Conservation (phyloP, 2,113 vertebrate genomes). For the Pedetes capensis region DNA sequence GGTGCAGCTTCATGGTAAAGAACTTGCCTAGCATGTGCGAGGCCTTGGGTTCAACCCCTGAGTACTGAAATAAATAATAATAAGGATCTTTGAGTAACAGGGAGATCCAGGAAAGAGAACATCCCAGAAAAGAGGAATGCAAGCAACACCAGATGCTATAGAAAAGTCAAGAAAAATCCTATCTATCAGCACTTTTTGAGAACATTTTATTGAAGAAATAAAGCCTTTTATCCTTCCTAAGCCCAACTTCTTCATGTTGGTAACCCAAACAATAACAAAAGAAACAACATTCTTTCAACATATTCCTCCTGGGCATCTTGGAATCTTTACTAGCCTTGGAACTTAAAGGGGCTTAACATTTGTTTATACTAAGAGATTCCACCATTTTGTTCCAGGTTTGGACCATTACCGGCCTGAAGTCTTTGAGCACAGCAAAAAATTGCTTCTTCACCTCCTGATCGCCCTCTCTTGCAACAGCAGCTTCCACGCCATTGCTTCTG, state of each 20-base stretch:
- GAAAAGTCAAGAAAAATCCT: background rate
- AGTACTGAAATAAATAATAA: too few species aligned
- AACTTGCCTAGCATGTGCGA: too few species aligned
- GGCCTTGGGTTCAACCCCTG: too few species aligned
- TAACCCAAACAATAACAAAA: conserved; percentile 49
- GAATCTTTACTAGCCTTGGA: conserved; percentile 74
- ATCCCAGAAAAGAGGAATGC: background rate
- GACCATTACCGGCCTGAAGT: conserved; percentile 98
- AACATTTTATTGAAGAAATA: conserved; percentile 29
- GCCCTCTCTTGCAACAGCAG: conserved; percentile 96
- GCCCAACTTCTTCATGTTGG: conserved; percentile 20
- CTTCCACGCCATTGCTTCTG: conserved; percentile 95
- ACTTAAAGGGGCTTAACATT: conserved; percentile 70
- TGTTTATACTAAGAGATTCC: conserved; percentile 58
- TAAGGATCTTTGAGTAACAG: background rate
- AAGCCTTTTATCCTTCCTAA: conserved; percentile 46
- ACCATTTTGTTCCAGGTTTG: conserved; percentile 86
- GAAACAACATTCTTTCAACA: conserved; percentile 26
- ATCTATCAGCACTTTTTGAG: background rate
- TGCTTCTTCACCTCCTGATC: conserved; percentile 96
- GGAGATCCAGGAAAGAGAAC: background rate
- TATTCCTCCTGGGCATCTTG: conserved; percentile 52
- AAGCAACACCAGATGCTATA: background rate
- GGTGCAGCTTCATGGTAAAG: too few species aligned
- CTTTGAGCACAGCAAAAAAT: conserved; percentile 97